Percentiles rank a stretch among this genome's conserved stretches.
Conservation (phyloP, 1,140 invertebrate species). For the Euborellia annulipes region DNA sequence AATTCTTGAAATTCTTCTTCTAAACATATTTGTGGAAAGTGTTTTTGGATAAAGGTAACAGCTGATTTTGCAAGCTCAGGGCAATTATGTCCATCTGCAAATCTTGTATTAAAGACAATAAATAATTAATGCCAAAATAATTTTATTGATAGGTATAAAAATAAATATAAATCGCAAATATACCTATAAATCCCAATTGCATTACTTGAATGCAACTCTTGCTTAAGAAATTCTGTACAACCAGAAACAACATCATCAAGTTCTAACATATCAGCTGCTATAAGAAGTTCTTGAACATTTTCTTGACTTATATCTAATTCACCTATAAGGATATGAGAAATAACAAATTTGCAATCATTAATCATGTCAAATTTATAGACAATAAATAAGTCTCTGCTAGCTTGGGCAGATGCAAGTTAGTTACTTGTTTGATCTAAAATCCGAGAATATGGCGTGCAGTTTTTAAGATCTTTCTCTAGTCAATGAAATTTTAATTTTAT, state of each 20-base stretch:
- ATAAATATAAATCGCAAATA: conserved; percentile 8
- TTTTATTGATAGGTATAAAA: background rate
- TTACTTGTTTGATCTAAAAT: too few relatives aligned
- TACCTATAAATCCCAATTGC: conserved; percentile 76
- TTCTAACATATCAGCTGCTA: conserved; percentile 86
- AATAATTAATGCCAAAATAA: background rate
- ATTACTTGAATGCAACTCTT: conserved; percentile 78
- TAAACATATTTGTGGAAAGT: conserved; percentile 68
- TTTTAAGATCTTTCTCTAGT: too few relatives aligned
- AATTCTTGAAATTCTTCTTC: conserved; percentile 86
- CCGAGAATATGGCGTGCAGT: too few relatives aligned
- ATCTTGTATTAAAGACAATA: too few relatives aligned
- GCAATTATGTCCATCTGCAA: conserved; percentile 85
- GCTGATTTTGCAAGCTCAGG: conserved; percentile 61
- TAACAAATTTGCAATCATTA: too few relatives aligned
- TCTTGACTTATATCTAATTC: conserved; percentile 39
- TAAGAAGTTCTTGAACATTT: conserved; percentile 78
- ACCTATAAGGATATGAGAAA: conserved; percentile 24
- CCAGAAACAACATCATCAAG: conserved; percentile 68
- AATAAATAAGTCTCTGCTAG: too few relatives aligned
- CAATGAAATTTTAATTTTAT: too few relatives aligned
- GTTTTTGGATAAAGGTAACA: conserved; percentile 66
- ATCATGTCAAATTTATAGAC: too few relatives aligned
- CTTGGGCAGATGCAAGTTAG: too few relatives aligned
- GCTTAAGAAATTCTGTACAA: conserved; percentile 75